Percentiles rank a stretch among this genome's conserved stretches.
Evolutionary conservation across 2,797 vertebrate genomes (phyloP).

Genomic region (Phataginus tetradactyla): DNA sequence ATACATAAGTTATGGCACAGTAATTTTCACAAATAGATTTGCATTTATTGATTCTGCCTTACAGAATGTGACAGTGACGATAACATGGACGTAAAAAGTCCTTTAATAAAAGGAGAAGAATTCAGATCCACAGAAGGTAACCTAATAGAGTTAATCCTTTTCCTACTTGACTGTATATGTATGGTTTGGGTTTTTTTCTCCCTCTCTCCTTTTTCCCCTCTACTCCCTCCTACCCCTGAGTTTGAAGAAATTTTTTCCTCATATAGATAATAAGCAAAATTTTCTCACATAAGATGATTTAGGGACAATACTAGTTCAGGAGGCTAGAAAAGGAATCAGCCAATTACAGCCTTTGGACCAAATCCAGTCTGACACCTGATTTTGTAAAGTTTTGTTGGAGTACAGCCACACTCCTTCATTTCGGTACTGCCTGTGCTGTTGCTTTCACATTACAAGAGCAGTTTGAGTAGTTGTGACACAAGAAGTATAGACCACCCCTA

Average conservation of each 20-base stretch:
- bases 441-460: neutral
- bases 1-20: neutral
- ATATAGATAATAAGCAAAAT: neutral
- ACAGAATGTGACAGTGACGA: slow-evolving; percentile 80
- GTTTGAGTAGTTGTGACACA: neutral
- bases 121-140: slow-evolving; percentile 79
- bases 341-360: neutral
- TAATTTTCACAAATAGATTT: slow-evolving; percentile 48
- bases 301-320: neutral
- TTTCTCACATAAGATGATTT: neutral
- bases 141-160: neutral
- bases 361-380: neutral
- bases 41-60: slow-evolving; percentile 66
- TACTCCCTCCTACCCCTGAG: neutral
- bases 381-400: neutral
- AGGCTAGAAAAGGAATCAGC: neutral
- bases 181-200: neutral
- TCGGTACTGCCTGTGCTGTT: neutral
- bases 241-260: neutral
- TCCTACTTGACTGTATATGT: neutral
- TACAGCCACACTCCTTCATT: neutral
- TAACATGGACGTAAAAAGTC: slow-evolving; percentile 52
- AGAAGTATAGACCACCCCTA: neutral
- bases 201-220: neutral
- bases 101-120: slow-evolving; percentile 59